A percentile compares a stretch with the other conserved stretches of the same genome.
Conservation (phyloP, 2,113 vertebrate genomes). For the Ciconia maguari region DNA sequence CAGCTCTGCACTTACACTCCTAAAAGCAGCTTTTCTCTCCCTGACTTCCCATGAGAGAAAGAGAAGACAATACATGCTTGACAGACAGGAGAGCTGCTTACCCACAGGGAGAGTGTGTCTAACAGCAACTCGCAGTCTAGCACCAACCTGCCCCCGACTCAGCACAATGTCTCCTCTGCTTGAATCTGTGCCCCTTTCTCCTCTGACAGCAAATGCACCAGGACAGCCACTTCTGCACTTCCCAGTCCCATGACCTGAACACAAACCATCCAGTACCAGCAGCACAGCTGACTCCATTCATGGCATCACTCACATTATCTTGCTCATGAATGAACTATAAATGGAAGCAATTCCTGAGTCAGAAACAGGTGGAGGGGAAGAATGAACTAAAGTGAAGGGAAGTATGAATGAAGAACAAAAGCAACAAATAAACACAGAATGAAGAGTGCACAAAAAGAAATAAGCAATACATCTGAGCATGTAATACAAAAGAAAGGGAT, state of each 20-base stretch:
- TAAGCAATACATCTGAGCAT: neutral
- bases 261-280: neutral
- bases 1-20: neutral
- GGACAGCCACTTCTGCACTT: constrained; percentile 1
- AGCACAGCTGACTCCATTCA: neutral
- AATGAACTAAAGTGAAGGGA: neutral
- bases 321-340: constrained; percentile 3
- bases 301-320: neutral
- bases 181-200: neutral
- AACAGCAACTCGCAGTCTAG: neutral
- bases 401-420: constrained; percentile 16
- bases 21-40: neutral
- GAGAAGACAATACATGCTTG: neutral
- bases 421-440: neutral
- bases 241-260: neutral
- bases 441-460: neutral
- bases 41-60: neutral
- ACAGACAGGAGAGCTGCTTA: neutral
- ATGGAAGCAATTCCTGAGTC: constrained; percentile 4
- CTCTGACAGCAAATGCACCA: neutral
- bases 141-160: neutral
- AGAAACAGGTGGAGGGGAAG: constrained; percentile 14
- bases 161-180: neutral
- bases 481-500: neutral
- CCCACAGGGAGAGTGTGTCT: neutral